These are phyloP conservation scores for Brachionus paranguensis DNA, from an alignment of 1,140 invertebrate genomes.

Conservation along the genomic window DNA sequence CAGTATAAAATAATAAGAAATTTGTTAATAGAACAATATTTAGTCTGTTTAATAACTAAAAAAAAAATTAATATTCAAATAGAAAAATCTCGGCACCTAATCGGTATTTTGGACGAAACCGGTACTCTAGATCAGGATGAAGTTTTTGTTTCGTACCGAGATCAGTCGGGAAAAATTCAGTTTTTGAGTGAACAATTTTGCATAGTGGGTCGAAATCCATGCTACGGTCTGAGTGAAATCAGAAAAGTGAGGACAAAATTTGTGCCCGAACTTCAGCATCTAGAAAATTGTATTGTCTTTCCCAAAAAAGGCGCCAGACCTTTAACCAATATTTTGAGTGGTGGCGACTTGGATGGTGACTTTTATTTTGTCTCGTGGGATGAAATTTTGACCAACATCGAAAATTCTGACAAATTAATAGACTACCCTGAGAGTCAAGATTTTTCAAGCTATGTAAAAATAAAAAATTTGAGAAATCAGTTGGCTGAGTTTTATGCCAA, in stretches of 20 bases:
- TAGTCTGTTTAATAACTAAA: not conserved
- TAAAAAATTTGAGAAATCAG: not conserved
- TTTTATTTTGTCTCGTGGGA: slow-evolving; percentile 54
- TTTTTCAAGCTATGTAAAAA: not conserved
- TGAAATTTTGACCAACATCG: not conserved
- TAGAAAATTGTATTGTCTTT: slow-evolving; percentile 56
- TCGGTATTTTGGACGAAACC: not conserved
- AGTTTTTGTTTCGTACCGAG: slow-evolving; percentile 16
- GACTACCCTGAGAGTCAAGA: not conserved
- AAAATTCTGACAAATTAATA: not conserved
- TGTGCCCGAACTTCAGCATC: slow-evolving; percentile 47
- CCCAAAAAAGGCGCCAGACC: slow-evolving; percentile 51
- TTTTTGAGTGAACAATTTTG: not conserved
- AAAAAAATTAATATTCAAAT: not conserved
- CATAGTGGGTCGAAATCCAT: slow-evolving; percentile 53
- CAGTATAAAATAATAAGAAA: slow-evolving; percentile 19
- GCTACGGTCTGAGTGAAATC: slow-evolving; percentile 54
- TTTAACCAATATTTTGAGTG: slow-evolving; percentile 56
- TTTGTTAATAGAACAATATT: not conserved
- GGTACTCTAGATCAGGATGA: not conserved
- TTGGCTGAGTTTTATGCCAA: not conserved
- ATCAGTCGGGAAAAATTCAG: not conserved
- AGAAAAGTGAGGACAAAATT: slow-evolving; percentile 52
- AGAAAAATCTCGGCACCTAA: slow-evolving; percentile 1
- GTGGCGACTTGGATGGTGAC: slow-evolving; percentile 55